phyloP scores from a whole-genome alignment of 1,140 invertebrate species.

The Steinernema feltiae region DNA sequence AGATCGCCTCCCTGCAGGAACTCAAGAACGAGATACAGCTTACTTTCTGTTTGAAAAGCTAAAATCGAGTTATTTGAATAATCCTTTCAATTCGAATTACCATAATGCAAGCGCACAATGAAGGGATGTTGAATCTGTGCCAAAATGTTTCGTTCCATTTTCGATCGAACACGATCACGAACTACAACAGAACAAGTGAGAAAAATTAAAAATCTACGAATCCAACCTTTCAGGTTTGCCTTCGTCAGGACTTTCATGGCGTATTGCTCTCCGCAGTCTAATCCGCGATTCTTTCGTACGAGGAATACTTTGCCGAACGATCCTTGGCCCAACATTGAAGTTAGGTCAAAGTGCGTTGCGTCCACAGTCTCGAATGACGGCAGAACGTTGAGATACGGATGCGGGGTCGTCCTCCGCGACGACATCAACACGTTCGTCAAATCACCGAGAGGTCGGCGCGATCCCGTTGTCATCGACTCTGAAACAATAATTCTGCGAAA shows the following conservation, averaged over 20 bases:
- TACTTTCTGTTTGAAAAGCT: slow-evolving; percentile 89
- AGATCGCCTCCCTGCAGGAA: slow-evolving; percentile 93
- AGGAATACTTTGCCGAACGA: slow-evolving; percentile 99
- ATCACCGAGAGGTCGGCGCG: background rate
- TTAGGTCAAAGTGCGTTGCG: slow-evolving; percentile 76
- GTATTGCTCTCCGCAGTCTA: slow-evolving; percentile 84
- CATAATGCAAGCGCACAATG: slow-evolving; percentile 89
- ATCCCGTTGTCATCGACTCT: background rate
- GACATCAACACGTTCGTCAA: background rate
- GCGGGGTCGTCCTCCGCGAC: background rate
- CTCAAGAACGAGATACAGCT: slow-evolving; percentile 92
- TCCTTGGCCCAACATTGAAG: slow-evolving; percentile 92
- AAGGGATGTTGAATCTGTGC: slow-evolving; percentile 95
- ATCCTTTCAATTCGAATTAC: background rate
- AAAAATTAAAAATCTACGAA: slow-evolving; percentile 62
- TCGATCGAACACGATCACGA: slow-evolving; percentile 61
- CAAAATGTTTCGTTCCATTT: slow-evolving; percentile 93
- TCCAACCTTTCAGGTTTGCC: slow-evolving; percentile 81
- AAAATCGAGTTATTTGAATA: background rate
- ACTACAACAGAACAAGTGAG: background rate
- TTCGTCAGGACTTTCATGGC: slow-evolving; percentile 98
- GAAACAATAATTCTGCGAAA: too few species aligned
- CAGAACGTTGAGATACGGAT: background rate
- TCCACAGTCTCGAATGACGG: background rate
- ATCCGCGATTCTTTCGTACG: slow-evolving; percentile 81